Conservation (phyloP, 2,113 vertebrate genomes). For the Mionectes macconnelli region DNA sequence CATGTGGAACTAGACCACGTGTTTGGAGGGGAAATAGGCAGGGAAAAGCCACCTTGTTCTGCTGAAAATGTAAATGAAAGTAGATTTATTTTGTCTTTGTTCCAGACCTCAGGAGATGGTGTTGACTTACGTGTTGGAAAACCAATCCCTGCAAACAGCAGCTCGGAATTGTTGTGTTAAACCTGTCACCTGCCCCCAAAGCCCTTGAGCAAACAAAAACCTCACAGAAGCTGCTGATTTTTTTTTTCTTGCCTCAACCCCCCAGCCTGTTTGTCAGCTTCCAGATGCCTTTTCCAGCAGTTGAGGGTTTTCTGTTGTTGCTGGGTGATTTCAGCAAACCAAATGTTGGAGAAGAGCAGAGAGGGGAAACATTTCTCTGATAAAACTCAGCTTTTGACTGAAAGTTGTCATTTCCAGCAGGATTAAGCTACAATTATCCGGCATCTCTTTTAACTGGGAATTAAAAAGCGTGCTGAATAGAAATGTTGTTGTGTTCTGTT, state of each 20-base stretch:
- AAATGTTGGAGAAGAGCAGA: constrained; percentile 17
- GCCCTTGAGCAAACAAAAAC: constrained; percentile 35
- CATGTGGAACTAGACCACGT: background rate
- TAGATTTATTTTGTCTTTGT: constrained; percentile 31
- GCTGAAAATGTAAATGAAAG: constrained; percentile 18
- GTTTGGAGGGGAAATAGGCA: background rate
- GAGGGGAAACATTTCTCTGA: background rate
- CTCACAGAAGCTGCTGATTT: constrained; percentile 7
- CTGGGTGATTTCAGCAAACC: constrained; percentile 14
- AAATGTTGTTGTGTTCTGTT: constrained; percentile 35
- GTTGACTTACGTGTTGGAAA: constrained; percentile 32
- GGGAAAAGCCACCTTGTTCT: background rate
- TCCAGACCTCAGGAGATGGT: background rate
- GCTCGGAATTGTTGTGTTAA: background rate
- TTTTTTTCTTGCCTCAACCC: background rate
- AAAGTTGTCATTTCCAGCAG: constrained; percentile 28
- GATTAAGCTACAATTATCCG: constrained; percentile 12
- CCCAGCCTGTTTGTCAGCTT: constrained; percentile 20
- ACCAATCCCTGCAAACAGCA: constrained; percentile 14
- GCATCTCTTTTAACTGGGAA: constrained; percentile 13
- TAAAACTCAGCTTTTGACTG: background rate
- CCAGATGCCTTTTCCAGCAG: constrained; percentile 6
- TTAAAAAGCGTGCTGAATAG: background rate
- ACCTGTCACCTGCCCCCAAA: constrained; percentile 1
- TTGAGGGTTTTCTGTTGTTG: background rate